Conservation (phyloP, 1,140 invertebrate species). For the Aphelenchoides avenae region DNA sequence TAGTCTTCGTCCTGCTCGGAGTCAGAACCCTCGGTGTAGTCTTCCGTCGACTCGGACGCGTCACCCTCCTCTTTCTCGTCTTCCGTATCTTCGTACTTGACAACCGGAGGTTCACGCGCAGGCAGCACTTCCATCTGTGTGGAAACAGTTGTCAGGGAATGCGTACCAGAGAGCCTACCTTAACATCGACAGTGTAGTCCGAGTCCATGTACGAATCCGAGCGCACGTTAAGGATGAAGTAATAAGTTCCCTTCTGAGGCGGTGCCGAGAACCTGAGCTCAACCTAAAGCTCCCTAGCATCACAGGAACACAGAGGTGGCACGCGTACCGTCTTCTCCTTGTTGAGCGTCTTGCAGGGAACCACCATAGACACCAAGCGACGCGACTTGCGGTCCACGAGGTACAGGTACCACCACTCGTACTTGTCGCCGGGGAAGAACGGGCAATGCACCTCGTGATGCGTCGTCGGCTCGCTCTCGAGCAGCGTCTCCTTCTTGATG, state of each 20-base stretch:
- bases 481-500: constrained; percentile 61
- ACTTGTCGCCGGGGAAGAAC: constrained; percentile 89
- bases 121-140: constrained; percentile 41
- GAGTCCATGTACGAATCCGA: constrained; percentile 81
- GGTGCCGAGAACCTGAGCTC: constrained; percentile 94
- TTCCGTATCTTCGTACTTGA: constrained; percentile 47
- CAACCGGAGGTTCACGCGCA: constrained; percentile 32
- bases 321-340: constrained; percentile 61
- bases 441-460: constrained; percentile 95
- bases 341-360: constrained; percentile 71
- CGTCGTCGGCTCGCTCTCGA: constrained; percentile 61
- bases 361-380: constrained; percentile 80
- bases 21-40: constrained; percentile 47
- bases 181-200: constrained; percentile 59
- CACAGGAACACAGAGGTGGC: neutral
- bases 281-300: constrained; percentile 66
- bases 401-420: constrained; percentile 99
- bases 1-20: constrained; percentile 31
- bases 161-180: constrained; percentile 29
- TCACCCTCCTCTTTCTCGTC: constrained; percentile 37
- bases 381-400: constrained; percentile 86
- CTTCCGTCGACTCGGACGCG: constrained; percentile 21
- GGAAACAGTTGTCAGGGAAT: constrained; percentile 8
- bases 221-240: constrained; percentile 84
- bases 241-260: constrained; percentile 81